Conservation (phyloP, 2,113 vertebrate genomes). For the Austrofundulus limnaeus region DNA sequence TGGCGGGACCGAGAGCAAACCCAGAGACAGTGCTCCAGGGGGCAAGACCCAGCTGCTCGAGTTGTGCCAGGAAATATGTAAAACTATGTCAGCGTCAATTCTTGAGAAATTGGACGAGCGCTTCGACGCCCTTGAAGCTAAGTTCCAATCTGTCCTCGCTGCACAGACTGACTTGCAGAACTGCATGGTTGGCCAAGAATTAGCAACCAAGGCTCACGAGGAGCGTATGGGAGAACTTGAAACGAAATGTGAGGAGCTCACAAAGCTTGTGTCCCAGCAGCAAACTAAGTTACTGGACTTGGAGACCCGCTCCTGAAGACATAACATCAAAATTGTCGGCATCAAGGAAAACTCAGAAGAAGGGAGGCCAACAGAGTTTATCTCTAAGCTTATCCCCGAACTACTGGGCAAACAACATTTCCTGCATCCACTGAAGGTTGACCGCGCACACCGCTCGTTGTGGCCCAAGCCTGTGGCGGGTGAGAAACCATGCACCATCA, state of each 20-base stretch:
- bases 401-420: neutral
- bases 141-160: neutral
- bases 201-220: neutral
- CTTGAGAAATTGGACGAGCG: neutral
- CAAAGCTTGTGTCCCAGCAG: neutral
- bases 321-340: too few relatives aligned
- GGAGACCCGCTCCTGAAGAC: neutral
- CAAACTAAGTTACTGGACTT: neutral
- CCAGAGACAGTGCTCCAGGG: neutral
- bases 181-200: neutral
- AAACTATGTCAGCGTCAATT: neutral
- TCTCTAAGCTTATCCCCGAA: neutral
- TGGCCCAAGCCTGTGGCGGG: neutral
- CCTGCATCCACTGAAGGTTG: neutral
- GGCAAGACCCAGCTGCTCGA: neutral
- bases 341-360: too few relatives aligned
- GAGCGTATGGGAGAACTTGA: neutral
- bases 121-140: neutral
- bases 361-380: neutral
- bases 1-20: too few relatives aligned
- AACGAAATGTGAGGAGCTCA: neutral
- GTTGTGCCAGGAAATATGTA: neutral
- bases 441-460: neutral
- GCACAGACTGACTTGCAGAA: neutral
- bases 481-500: neutral